Conservation (phyloP, 2,113 vertebrate genomes). For the Eupsittula cactorum region DNA sequence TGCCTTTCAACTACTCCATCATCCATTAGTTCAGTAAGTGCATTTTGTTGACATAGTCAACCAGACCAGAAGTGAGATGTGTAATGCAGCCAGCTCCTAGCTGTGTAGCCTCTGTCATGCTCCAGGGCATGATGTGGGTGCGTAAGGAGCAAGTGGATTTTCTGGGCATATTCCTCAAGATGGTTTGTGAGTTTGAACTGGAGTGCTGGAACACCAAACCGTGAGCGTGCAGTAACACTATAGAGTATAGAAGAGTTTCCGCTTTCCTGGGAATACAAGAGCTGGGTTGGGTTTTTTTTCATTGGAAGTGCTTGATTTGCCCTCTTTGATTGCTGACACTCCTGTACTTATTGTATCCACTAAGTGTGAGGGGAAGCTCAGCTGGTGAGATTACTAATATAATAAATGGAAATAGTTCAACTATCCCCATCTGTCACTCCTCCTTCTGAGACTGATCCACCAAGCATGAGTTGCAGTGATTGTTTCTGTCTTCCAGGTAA, state of each 20-base stretch:
- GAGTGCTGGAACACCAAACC: not conserved
- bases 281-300: not conserved
- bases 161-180: not conserved
- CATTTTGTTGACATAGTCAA: not conserved
- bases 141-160: not conserved
- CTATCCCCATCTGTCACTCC: not conserved
- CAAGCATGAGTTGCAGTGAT: not conserved
- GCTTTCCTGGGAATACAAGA: not conserved
- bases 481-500: not conserved
- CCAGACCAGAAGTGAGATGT: not conserved
- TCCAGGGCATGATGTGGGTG: not conserved
- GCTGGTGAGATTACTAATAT: not conserved
- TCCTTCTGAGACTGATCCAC: not conserved
- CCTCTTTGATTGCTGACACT: not conserved
- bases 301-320: not conserved
- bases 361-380: not conserved
- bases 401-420: not conserved
- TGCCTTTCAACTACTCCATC: not conserved
- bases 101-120: accelerated
- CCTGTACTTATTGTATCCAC: not conserved
- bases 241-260: not conserved
- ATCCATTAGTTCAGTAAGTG: not conserved
- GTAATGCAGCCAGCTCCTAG: not conserved
- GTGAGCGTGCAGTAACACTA: not conserved
- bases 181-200: not conserved